Base-by-base conservation (phyloP, 2,888 invertebrate species). In the Coleophora flavipennella region DNA sequence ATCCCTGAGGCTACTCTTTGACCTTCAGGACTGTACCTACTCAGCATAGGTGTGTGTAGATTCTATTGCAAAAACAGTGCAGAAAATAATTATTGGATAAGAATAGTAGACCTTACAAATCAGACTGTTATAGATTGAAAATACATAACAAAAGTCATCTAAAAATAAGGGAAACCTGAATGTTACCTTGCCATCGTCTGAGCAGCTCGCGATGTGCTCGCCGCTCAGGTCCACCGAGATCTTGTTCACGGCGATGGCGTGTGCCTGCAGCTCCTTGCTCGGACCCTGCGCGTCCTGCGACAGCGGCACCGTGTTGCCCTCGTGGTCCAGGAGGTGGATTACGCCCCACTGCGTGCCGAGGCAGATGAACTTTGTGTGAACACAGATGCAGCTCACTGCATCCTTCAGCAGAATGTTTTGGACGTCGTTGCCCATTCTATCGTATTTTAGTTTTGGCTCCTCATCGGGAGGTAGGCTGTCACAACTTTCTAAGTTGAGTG, bases 311-410 rank as follows among this genome's bases (percentile, higher is more conserved):
- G 83, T 86, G 70, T 97, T 95, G 0, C 97, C 98, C 63, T 94
- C 92, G 72, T 97, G 97, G 69, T 98, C 97, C 40, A 98, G 72
- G 41, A 98, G 83, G 65, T 96, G 92, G 41, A 98, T 91, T 46
- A 90, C 88, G 2, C 98, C 98, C 91, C 93, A 94, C 65, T 94
- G 93, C 10, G 96, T 96, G 20, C 97, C 98, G 46, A 98, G 81
- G 57, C 96, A 96, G 38, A 97, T 88, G 75, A 97, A 97, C 92
- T 97, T 97, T 8, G 95, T 90, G 77, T 97, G 96, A 33, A 97
- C 95, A 46, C 95, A 94, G 59, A 97, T 92, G 67, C 96, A 97
- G 66, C 95, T 96, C 41, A 89, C 86, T 37, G 95, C 95, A 52
- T 93, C 92, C 62, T 92, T 93, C 60, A 91, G 87, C 27, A 98